Percentiles rank a stretch among this genome's conserved stretches.
phyloP scores from a whole-genome alignment of 2,113 vertebrate species.

The Chamaetylas fuelleborni region DNA sequence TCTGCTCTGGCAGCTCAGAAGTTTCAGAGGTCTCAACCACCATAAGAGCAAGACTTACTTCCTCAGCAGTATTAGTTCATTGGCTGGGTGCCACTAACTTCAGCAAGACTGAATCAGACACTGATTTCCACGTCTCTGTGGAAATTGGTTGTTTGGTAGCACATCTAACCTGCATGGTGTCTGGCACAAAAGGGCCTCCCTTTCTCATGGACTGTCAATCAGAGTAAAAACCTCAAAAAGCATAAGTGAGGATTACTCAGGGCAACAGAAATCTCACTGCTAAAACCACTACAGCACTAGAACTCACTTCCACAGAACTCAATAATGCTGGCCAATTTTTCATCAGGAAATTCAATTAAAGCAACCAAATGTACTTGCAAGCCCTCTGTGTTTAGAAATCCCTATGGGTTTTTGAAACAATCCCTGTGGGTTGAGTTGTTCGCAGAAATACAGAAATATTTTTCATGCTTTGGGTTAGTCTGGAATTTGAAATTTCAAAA shows the following conservation, averaged over 20 bases:
- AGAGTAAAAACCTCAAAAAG: neutral
- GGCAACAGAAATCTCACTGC: neutral
- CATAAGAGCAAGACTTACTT: neutral
- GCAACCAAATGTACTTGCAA: neutral
- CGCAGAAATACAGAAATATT: neutral
- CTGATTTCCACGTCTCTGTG: neutral
- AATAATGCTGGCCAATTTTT: neutral
- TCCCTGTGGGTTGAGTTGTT: neutral
- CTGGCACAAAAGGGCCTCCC: neutral
- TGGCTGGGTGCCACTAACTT: neutral
- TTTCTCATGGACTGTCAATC: neutral
- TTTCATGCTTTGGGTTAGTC: neutral
- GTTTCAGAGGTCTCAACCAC: neutral
- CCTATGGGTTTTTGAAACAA: neutral
- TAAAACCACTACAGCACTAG: neutral
- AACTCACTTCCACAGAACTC: neutral
- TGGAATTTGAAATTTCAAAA: neutral
- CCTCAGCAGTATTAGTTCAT: neutral
- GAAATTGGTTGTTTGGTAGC: neutral
- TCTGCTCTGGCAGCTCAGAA: neutral
- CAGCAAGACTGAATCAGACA: neutral
- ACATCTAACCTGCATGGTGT: neutral
- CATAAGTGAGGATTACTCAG: neutral
- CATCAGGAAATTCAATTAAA: neutral
- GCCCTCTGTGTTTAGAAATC: neutral